Base-by-base conservation (phyloP, 1,140 invertebrate species). In the Drosophila malerkotliana region DNA sequence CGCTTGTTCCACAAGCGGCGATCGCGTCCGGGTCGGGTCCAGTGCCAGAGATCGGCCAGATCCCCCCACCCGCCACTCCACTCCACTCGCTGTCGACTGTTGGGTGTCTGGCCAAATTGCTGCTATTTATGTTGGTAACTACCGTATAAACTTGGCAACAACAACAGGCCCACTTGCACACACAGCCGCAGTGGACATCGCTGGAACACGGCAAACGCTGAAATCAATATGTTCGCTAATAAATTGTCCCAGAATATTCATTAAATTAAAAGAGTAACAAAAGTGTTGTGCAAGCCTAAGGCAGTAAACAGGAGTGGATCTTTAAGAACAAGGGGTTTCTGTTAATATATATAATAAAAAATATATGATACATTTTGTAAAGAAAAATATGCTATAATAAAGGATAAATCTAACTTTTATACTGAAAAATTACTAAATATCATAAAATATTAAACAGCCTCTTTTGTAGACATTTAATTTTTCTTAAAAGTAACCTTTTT, bases 121-220 rank as follows among this genome's bases (percentile, higher is more conserved):
- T 90, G 89, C 89, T 90, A 90, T 90, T 90, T 90, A 90, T 90
- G 89, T 90, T 75, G 75, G 78, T 84, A 90, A 90, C 89, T 90
- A 90, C 89, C 89, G 89, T 83, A 90, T 90, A 90, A 90, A 81
- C 85, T 90, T 90, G 61, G 71, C 80, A 67, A 77, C 77, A 88
- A 77, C 75, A 77, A 76, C 69, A 47, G 18, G 54, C 67, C 74
- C 68, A 72, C 72, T 57, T 53, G 78, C 39, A 64, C 64, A 61
- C 72, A 69, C 58, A 44, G 24, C 24, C 67, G 48, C 54, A 79
- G 55, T 37, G 32, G 61, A 78, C 59, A 78, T 63, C 55, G 72
- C 47, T 73, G 57, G 39, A 74, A 79, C 69, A 84, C 66, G 69
- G 72, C 82, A 88, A 90, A 90, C 75, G 88, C 88, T 90, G 88